Evolutionary conservation across 2,888 invertebrate genomes (phyloP), one percentile per base, ranked within the genome.

Genomic region (Andrena fulva): DNA sequence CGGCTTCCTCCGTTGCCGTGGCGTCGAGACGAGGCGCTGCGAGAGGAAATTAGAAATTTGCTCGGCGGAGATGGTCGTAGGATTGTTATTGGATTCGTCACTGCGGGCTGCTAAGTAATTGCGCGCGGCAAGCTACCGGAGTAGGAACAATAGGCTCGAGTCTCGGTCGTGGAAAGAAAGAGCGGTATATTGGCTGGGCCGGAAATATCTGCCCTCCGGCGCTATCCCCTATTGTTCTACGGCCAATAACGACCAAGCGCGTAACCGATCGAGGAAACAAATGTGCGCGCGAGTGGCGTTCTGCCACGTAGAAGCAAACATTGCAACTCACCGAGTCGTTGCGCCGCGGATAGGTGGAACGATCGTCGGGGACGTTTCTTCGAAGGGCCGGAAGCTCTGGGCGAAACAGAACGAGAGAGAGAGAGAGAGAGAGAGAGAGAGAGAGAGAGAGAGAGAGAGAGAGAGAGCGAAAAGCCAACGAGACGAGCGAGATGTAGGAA

Each of bases 41-140:
- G 72, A 82, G 86, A 85, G 86, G 84, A 84, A 84, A 84, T 86
- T 82, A 84, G 84, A 86, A 84, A 86, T 86, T 82, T 84, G 48
- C 85, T 84, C 75, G 52, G 68, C 80, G 86, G 87, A 90, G 88
- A 88, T 88, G 87, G 80, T 63, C 67, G 82, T 69, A 75, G 80
- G 62, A 78, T 88, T 68, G 77, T 84, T 86, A 89, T 82, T 86
- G 74, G 69, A 79, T 82, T 77, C 72, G 72, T 85, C 67, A 67
- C 70, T 59, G 80, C 64, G 69, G 80, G 64, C 64, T 60, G 71
- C 54, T 31, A 72, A 72, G 80, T 82, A 76, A 82, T 82, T 80
- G 80, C 80, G 80, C 80, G 68, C 64, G 60, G 76, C 71, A 69
- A 72, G 71, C 68, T 54, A 52, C 62, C 59, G 63, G 48, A 68